Percentiles rank a stretch among this genome's conserved stretches.
Conservation (phyloP, 1,140 invertebrate genomes). For the Drosophila saltans region DNA sequence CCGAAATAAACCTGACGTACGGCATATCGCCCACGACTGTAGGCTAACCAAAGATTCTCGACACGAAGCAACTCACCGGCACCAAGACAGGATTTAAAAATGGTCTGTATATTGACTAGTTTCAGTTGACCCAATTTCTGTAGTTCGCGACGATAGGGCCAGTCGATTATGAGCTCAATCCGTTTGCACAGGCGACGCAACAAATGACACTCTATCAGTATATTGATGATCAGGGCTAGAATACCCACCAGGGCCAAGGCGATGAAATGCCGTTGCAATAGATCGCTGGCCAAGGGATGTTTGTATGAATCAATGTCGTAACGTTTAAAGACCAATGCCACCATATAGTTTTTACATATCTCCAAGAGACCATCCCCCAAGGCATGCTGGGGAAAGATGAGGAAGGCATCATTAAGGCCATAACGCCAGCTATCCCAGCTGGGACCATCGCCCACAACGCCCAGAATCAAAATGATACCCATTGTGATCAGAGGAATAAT, state of each 20-base stretch:
- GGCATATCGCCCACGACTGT: constrained; percentile 64
- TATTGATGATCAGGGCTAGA: constrained; percentile 84
- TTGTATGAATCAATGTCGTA: constrained; percentile 88
- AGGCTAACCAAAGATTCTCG: constrained; percentile 71
- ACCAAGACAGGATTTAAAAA: constrained; percentile 66
- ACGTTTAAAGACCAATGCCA: constrained; percentile 84
- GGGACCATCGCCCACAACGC: constrained; percentile 86
- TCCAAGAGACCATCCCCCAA: constrained; percentile 87
- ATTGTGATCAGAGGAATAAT: constrained; percentile 86
- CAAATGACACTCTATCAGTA: constrained; percentile 85
- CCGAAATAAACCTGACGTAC: constrained; percentile 76
- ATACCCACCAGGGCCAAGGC: constrained; percentile 84
- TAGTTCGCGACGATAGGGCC: constrained; percentile 47
- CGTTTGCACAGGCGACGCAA: constrained; percentile 50
- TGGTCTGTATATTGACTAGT: constrained; percentile 59
- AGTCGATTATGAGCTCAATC: constrained; percentile 43
- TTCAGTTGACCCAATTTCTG: constrained; percentile 64
- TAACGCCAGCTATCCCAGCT: constrained; percentile 85
- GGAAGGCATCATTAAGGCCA: constrained; percentile 85
- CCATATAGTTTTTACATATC: constrained; percentile 87
- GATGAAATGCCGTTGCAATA: constrained; percentile 85
- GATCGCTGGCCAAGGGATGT: constrained; percentile 85
- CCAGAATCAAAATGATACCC: constrained; percentile 86
- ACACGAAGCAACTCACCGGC: constrained; percentile 62
- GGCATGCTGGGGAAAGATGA: constrained; percentile 87